Base-by-base conservation (phyloP, 2,113 vertebrate species). In the Nestor notabilis region DNA sequence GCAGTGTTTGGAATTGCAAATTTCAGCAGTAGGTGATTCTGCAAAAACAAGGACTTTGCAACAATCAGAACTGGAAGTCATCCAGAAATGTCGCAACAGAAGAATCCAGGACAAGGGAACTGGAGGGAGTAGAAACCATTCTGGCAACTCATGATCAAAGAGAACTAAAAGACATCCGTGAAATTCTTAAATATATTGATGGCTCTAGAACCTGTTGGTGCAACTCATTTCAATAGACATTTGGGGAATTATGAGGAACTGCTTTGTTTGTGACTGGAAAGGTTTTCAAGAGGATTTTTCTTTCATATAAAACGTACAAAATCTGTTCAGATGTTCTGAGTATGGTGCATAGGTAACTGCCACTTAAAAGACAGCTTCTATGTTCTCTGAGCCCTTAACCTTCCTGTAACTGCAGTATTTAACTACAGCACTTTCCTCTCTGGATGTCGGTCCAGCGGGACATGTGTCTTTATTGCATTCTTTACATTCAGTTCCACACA, bases 1-100 rank as follows among this genome's bases (percentile, higher is more conserved):
- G 83, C 47, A 91, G 82, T 86, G 87, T 97, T 96, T 97, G 95
- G 93, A 96, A 96, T 97, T 97, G 93, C 95, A 97, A 95, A 97
- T 97, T 97, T 93, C 95, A 80, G 79, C 91, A 83, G 37, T 96
- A 85, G 87, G 91, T 94, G 87, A 94, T 95, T 97, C 82, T 96
- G 93, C 91, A 95, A 94, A 96, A 97, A 88, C 90, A 96, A 91
- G 87, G 91, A 69, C 90, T 96, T 94, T 77, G 83, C 78, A 90
- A 69, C 93, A 83, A 56, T 93, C 82, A 60, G 90, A 96, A 50
- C 79, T 96, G 96, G 93, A 96, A 97, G 87, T 95, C 90, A 91
- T 97, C 96, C 96, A 97, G 92, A 96, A 96, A 94, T 96, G 92
- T 97, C 94, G 85, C 44, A 89, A 84, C 61, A 82, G 44, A 94